These are phyloP conservation scores for Drosophila kuntzei DNA, from an alignment of 2,888 invertebrate genomes.

Conservation along the genomic window DNA sequence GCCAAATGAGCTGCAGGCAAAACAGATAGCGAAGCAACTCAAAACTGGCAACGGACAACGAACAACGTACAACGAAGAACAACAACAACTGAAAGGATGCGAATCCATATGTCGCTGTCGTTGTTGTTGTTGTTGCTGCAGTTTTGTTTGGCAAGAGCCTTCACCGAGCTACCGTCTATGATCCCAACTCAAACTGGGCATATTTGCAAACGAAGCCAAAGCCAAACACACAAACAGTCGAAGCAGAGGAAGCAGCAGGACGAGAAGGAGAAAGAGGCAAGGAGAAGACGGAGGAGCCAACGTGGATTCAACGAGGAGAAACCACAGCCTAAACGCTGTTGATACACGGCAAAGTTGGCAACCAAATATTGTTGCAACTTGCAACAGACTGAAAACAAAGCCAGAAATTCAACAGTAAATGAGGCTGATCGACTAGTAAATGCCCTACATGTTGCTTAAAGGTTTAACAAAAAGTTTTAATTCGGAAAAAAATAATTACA, in stretches of 20 bases:
- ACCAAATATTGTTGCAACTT: slow-evolving; percentile 76
- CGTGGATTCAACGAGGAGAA: slow-evolving; percentile 32
- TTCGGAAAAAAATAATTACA: no score
- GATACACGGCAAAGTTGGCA: slow-evolving; percentile 75
- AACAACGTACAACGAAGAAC: slow-evolving; percentile 35
- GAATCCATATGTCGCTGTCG: slow-evolving; percentile 27
- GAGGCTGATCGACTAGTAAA: slow-evolving; percentile 25
- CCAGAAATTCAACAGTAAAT: slow-evolving; percentile 23
- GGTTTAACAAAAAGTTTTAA: neutral
- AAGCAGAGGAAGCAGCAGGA: neutral
- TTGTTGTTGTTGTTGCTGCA: slow-evolving; percentile 15
- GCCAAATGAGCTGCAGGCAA: slow-evolving; percentile 74
- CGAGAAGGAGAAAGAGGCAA: neutral
- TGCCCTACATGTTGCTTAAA: slow-evolving; percentile 7
- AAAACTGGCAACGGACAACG: slow-evolving; percentile 43
- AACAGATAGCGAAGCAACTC: slow-evolving; percentile 62
- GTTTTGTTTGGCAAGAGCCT: slow-evolving; percentile 52
- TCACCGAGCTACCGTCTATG: slow-evolving; percentile 53
- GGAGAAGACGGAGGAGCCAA: slow-evolving; percentile 25
- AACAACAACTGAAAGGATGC: slow-evolving; percentile 46
- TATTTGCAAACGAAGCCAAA: slow-evolving; percentile 63
- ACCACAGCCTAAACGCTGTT: slow-evolving; percentile 75
- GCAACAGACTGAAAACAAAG: slow-evolving; percentile 49
- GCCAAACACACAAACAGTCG: slow-evolving; percentile 49
- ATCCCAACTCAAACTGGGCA: slow-evolving; percentile 51